These are phyloP conservation scores for Athetis lepigone DNA, from an alignment of 2,888 invertebrate genomes.

Conservation along the genomic window DNA sequence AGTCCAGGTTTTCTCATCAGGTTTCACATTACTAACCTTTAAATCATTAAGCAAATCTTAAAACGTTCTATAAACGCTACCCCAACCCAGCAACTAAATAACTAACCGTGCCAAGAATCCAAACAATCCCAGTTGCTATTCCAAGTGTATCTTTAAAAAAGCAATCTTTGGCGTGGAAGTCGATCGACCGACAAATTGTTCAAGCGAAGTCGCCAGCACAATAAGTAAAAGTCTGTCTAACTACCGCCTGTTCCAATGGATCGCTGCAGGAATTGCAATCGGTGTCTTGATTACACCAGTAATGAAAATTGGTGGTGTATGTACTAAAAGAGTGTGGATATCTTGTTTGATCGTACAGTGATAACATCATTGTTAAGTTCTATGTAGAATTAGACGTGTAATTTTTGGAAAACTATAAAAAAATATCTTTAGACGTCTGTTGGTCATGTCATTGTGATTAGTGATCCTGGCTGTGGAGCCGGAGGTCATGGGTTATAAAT, in stretches of 20 bases:
- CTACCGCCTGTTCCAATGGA: constrained; percentile 52
- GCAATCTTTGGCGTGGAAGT: constrained; percentile 50
- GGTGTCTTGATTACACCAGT: constrained; percentile 61
- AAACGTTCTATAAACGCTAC: neutral
- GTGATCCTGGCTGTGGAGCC: too few relatives aligned
- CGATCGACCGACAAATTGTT: constrained; percentile 65
- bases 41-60: too few relatives aligned
- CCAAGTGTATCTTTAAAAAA: constrained; percentile 55
- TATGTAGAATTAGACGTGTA: too few relatives aligned
- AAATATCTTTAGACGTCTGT: too few relatives aligned
- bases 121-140: constrained; percentile 30
- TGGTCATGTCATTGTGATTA: too few relatives aligned
- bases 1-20: too few relatives aligned
- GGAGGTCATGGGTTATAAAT: too few relatives aligned
- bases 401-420: too few relatives aligned
- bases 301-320: constrained; percentile 55
- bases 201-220: constrained; percentile 46
- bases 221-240: constrained; percentile 66
- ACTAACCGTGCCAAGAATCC: constrained; percentile 37
- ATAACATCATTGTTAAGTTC: neutral
- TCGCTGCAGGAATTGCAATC: constrained; percentile 65
- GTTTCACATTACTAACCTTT: too few relatives aligned
- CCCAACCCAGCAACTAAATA: constrained; percentile 32
- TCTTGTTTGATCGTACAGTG: constrained; percentile 3
- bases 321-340: neutral